Base-by-base conservation (phyloP, 2,888 invertebrate genomes). In the Scrobipalpa costella region DNA sequence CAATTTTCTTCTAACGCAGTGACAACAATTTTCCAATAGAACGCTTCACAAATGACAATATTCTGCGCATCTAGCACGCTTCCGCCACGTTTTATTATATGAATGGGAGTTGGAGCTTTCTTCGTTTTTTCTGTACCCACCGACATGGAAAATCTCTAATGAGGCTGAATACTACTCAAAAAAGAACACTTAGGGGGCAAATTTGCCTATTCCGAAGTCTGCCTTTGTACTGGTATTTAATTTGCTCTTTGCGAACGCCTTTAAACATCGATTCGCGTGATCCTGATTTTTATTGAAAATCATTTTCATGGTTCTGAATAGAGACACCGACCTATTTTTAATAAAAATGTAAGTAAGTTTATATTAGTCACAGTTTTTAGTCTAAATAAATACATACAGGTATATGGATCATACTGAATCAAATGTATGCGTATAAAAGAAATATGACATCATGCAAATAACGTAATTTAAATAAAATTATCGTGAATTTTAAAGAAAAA, bases 141-240 rank as follows among this genome's bases (percentile, higher is more conserved):
- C 82, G 78, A 71, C 71, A 71, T 79, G 83, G 81, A 86, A 87
- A 86, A 86, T 86, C 84, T 83, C 79, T 85, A 88, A 88, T 87
- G 86, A 87, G 80, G 76, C 78, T 72, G 80, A 84, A 78, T 78
- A 78, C 75, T 76, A 74, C 76, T 83, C 79, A 78, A 80, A 80
- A 80, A 76, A 74, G 75, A 64, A 78, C 75, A 77, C 69, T 66
- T 61, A 52, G 60, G 65, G n/a, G 74, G 72, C 72, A 75, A 81
- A 81, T 79, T 79, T 82, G 72, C 76, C 73, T 78, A 73, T 77
- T 81, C 70, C 73, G 65, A 75, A 62, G 70, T 73, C 38, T 68
- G 68, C 70, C 66, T 62, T 58, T 34, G 11, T 47, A 13, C n/a
- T 44, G 15, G 27, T 15, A 21, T 62, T 44, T 62, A 27, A 59